A percentile compares a stretch with the other conserved stretches of the same genome.
Evolutionary conservation across 2,888 invertebrate genomes (phyloP).

Genomic region (Frankliniella fusca): DNA sequence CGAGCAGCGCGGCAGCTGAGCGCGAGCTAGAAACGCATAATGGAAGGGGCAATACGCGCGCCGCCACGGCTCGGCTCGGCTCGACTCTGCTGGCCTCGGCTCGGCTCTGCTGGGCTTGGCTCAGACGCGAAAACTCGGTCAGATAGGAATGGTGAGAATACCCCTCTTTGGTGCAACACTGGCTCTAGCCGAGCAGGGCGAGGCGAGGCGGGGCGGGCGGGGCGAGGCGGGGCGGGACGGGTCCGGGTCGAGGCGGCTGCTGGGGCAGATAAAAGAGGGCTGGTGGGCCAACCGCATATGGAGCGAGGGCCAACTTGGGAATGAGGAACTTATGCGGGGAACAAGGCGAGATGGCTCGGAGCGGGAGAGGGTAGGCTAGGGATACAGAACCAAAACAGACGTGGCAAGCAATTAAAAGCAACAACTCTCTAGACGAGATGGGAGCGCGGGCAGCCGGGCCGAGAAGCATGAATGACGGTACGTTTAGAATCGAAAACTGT

Average conservation of each 20-base stretch:
- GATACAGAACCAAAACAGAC: background rate
- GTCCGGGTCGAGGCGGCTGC: background rate
- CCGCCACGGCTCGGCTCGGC: background rate
- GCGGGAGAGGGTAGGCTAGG: too few species aligned
- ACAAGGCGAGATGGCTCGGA: too few species aligned
- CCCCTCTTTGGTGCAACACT: too few species aligned
- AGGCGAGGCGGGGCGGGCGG: background rate
- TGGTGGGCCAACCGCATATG: background rate
- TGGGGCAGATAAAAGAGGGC: background rate
- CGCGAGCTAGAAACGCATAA: background rate
- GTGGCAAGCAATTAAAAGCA: background rate
- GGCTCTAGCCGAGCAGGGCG: too few species aligned
- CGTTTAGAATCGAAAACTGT: too few species aligned
- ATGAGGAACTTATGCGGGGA: background rate
- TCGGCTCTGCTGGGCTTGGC: background rate
- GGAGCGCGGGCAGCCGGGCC: too few species aligned
- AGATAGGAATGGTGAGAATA: too few species aligned
- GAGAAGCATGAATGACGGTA: too few species aligned
- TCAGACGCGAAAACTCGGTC: background rate
- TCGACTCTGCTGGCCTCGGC: background rate
- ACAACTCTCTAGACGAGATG: background rate
- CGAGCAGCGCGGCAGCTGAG: background rate
- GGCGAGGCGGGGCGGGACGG: background rate
- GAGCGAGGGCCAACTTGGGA: background rate
- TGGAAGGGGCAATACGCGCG: background rate